Percentiles rank a stretch among this genome's conserved stretches.
Conservation (phyloP, 2,113 vertebrate genomes). For the Arizona elegans region DNA sequence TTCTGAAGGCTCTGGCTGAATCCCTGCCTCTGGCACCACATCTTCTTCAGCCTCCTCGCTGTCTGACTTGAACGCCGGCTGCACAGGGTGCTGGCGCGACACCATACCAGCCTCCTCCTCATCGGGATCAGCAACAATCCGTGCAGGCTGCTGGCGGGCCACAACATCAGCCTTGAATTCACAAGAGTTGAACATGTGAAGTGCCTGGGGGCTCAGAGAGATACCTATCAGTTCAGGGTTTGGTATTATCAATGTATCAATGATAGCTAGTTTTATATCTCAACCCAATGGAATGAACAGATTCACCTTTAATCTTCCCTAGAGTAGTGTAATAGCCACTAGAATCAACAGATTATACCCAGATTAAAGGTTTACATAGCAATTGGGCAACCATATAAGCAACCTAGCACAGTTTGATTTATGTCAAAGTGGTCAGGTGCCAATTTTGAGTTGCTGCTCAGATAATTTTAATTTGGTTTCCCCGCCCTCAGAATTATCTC, state of each 20-base stretch:
- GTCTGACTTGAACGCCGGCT: too few species aligned
- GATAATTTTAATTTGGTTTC: conserved; percentile 44
- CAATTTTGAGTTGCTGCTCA: conserved; percentile 29
- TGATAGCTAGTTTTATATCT: neutral
- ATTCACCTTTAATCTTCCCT: neutral
- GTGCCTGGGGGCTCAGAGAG: neutral
- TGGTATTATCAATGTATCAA: neutral
- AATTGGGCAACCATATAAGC: neutral
- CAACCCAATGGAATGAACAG: neutral
- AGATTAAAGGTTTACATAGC: neutral
- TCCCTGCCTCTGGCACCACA: too few species aligned
- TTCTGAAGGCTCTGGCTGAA: too few species aligned
- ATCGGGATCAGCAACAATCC: too few species aligned
- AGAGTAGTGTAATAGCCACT: neutral
- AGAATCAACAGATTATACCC: neutral
- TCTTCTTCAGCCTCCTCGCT: too few species aligned
- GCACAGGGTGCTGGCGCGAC: too few species aligned
- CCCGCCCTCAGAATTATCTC: conserved; percentile 33
- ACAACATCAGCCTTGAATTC: neutral
- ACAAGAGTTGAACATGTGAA: neutral
- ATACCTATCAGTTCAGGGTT: neutral
- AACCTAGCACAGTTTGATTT: conserved; percentile 7
- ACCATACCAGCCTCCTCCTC: too few species aligned
- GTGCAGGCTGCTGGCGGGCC: too few species aligned
- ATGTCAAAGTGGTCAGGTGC: neutral